phyloP scores from a whole-genome alignment of 2,888 invertebrate species.

The Exephanes ischioxanthus region DNA sequence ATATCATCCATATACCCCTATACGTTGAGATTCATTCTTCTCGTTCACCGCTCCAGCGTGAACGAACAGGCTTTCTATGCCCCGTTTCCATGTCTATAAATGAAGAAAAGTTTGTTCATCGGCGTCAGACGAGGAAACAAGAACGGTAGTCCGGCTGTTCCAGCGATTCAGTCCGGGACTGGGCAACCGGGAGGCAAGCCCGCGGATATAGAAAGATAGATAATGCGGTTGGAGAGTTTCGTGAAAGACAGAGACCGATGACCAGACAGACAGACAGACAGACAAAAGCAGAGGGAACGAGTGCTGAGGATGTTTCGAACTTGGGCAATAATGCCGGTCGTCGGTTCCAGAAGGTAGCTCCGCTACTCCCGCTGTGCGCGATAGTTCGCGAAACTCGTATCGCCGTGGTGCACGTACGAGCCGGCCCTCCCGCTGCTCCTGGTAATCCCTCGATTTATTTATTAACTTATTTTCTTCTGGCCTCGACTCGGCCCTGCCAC shows the following conservation, averaged over 20 bases:
- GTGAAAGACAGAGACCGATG: constrained; percentile 52
- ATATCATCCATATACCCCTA: neutral
- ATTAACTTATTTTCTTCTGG: constrained; percentile 73
- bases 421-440: constrained; percentile 41
- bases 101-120: constrained; percentile 64
- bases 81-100: constrained; percentile 53
- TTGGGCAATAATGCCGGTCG: constrained; percentile 80
- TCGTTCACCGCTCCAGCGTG: neutral
- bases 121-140: constrained; percentile 41
- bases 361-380: constrained; percentile 38
- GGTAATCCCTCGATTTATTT: constrained; percentile 74
- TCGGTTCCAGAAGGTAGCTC: constrained; percentile 75
- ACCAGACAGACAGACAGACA: constrained; percentile 48
- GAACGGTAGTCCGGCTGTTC: constrained; percentile 21
- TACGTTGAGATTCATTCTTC: neutral
- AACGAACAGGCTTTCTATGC: neutral
- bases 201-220: constrained; percentile 42
- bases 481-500: constrained; percentile 41
- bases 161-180: constrained; percentile 8
- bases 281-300: constrained; percentile 68
- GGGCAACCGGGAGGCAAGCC: constrained; percentile 22
- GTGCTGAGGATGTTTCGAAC: constrained; percentile 77
- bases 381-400: constrained; percentile 78
- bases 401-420: constrained; percentile 67
- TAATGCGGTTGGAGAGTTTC: constrained; percentile 41